Percentiles rank a stretch among this genome's conserved stretches.
These are phyloP conservation scores for Antechinus stuartii DNA, from an alignment of 2,113 vertebrate species.

Conservation along the genomic window DNA sequence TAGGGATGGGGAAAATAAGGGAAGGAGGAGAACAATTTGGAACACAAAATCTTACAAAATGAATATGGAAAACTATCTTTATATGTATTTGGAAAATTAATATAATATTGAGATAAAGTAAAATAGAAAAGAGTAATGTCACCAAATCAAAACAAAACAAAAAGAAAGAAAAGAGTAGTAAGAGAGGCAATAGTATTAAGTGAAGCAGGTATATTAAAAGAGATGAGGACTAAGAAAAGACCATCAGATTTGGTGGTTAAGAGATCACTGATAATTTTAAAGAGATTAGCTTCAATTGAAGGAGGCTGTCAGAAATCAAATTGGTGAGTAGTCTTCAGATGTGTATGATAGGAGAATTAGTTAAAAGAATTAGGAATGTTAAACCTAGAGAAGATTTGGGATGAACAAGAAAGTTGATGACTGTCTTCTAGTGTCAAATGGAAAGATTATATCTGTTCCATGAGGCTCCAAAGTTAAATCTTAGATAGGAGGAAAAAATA, in stretches of 20 bases:
- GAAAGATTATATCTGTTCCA: not conserved
- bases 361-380: not conserved
- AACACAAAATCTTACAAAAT: too few species aligned
- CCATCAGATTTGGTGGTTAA: not conserved
- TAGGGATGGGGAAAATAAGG: too few species aligned
- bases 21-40: too few species aligned
- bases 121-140: not conserved
- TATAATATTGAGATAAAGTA: too few species aligned
- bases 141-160: not conserved
- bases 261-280: not conserved
- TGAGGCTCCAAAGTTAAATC: not conserved
- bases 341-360: not conserved
- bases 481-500: not conserved
- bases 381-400: not conserved
- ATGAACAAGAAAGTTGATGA: not conserved
- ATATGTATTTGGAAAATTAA: too few species aligned
- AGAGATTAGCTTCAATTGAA: not conserved
- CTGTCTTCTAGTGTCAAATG: not conserved
- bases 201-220: not conserved
- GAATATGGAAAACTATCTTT: too few species aligned
- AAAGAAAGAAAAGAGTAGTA: not conserved
- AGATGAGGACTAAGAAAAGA: not conserved
- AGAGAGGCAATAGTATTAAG: not conserved
- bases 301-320: not conserved
- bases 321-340: not conserved